A percentile compares a stretch with the other conserved stretches of the same genome.
These are phyloP conservation scores for Leptarthrus brevirostris DNA, from an alignment of 2,888 invertebrate species.

Conservation along the genomic window DNA sequence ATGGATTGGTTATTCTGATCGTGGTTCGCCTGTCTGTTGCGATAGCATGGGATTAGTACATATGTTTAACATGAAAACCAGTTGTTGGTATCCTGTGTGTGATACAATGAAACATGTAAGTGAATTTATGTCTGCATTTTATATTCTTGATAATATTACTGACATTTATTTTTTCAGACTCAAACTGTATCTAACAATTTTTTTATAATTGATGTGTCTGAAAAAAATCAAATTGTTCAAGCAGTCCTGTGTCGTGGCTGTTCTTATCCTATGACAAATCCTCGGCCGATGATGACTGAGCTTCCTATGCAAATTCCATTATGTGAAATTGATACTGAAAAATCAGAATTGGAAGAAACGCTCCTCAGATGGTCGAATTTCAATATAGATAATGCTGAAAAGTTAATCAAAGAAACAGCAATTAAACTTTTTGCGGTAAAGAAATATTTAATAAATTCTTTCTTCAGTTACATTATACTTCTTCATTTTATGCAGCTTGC, in stretches of 20 bases:
- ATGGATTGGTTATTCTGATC: conserved; percentile 86
- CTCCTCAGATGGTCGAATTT: conserved; percentile 75
- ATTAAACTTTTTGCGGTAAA: conserved; percentile 90
- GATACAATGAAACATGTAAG: conserved; percentile 79
- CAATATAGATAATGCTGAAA: conserved; percentile 74
- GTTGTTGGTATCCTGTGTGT: conserved; percentile 84
- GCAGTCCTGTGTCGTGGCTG: conserved; percentile 91
- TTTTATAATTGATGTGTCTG: conserved; percentile 82
- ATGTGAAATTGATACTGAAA: conserved; percentile 83
- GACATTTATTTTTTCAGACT: conserved; percentile 63
- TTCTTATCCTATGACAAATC: conserved; percentile 86
- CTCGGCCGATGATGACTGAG: conserved; percentile 84
- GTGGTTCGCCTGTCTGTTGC: conserved; percentile 80
- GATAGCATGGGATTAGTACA: conserved; percentile 83
- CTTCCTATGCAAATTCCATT: conserved; percentile 80
- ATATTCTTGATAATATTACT: background rate
- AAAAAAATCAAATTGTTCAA: conserved; percentile 80
- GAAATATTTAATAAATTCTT: no score
- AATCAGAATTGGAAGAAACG: conserved; percentile 82
- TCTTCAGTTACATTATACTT: no score
- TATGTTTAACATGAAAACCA: conserved; percentile 76
- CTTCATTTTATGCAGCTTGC: conserved; percentile 77
- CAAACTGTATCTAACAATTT: conserved; percentile 79
- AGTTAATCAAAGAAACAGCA: conserved; percentile 79
- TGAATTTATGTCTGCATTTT: conserved; percentile 54